phyloP scores from a whole-genome alignment of 2,113 vertebrate genomes.

The Cebidichthys violaceus region DNA sequence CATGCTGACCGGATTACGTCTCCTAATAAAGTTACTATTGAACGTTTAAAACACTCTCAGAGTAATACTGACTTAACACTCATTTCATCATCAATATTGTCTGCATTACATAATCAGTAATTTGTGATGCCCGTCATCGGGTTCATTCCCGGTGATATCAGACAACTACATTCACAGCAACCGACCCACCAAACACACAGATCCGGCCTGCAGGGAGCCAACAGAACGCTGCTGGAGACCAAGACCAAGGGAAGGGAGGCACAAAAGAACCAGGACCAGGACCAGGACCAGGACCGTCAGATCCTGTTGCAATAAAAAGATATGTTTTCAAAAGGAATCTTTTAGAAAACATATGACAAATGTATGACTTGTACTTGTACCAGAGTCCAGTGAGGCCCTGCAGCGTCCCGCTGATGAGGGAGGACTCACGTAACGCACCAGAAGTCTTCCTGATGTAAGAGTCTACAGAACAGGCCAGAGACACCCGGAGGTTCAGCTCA shows the following conservation, averaged over 20 bases:
- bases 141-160: background rate
- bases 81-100: background rate
- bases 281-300: no score
- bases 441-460: constrained; percentile 40
- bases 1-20: background rate
- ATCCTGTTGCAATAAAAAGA: background rate
- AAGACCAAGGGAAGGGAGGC: no score
- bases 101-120: background rate
- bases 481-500: constrained; percentile 66
- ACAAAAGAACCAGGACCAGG: background rate
- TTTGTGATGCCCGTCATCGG: background rate
- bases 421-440: constrained; percentile 25
- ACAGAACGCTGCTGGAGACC: no score
- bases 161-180: no score
- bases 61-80: background rate
- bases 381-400: background rate
- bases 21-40: background rate
- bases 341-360: no score
- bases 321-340: background rate
- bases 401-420: constrained; percentile 18
- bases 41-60: background rate
- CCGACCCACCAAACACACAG: no score
- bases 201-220: background rate
- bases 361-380: no score
- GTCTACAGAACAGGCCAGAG: constrained; percentile 62